Evolutionary conservation across 2,888 invertebrate species (phyloP).

Genomic region (Ophioninae sp.): DNA sequence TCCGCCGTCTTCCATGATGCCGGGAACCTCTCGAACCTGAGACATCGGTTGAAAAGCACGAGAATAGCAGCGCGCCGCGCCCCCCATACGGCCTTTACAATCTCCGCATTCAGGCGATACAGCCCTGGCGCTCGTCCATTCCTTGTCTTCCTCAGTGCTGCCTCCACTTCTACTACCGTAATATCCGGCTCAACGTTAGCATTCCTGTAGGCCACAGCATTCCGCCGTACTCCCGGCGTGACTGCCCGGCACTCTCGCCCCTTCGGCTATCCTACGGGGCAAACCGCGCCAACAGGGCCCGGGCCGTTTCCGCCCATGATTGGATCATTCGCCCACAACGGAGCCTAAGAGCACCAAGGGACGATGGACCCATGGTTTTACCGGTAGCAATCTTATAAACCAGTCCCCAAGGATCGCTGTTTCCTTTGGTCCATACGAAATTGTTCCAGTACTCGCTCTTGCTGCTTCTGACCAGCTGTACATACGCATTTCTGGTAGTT

Average conservation of each 20-base stretch:
- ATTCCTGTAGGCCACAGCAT: background rate
- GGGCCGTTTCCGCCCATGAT: too few relatives aligned
- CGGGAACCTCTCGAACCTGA: slow-evolving; percentile 40
- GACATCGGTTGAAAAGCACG: slow-evolving; percentile 56
- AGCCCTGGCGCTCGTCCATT: slow-evolving; percentile 28
- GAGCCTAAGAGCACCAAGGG: too few relatives aligned
- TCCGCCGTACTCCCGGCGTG: slow-evolving; percentile 5
- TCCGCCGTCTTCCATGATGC: slow-evolving; percentile 48
- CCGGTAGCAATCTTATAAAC: too few relatives aligned
- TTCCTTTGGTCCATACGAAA: too few relatives aligned
- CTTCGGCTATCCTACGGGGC: slow-evolving; percentile 47
- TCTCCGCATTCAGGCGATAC: slow-evolving; percentile 7
- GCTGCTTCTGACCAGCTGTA: too few relatives aligned
- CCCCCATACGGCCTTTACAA: slow-evolving; percentile 6
- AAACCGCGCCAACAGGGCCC: background rate
- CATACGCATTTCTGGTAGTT: too few relatives aligned
- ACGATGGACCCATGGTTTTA: too few relatives aligned
- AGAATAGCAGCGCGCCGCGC: background rate
- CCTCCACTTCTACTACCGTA: background rate
- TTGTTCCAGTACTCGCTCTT: too few relatives aligned
- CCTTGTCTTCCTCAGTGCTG: slow-evolving; percentile 19
- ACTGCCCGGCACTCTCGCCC: background rate
- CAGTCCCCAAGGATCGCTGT: too few relatives aligned
- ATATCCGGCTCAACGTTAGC: slow-evolving; percentile 20
- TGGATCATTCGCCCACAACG: too few relatives aligned